Conservation (phyloP, 2,113 vertebrate genomes). For the Gavia stellata region DNA sequence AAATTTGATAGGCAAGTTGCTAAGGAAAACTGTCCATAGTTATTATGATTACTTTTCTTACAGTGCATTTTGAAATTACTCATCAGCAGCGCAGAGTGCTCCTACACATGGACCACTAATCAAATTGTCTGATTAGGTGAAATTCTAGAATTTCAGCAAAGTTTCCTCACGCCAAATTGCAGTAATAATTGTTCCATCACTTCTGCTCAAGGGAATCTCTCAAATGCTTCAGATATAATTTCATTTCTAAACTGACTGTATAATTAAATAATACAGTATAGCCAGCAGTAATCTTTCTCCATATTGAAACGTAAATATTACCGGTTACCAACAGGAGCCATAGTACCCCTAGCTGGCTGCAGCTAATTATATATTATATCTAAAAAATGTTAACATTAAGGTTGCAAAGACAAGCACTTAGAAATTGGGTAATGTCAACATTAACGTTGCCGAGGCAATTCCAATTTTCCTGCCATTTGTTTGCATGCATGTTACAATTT, state of each 20-base stretch:
- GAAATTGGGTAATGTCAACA: background rate
- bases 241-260: conserved; percentile 35
- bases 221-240: conserved; percentile 37
- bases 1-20: background rate
- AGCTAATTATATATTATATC: background rate
- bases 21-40: background rate
- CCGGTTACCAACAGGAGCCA: background rate
- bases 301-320: conserved; percentile 46
- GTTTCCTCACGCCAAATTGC: conserved; percentile 17
- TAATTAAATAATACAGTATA: conserved; percentile 51
- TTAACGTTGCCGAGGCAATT: background rate
- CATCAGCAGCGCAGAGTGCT: background rate
- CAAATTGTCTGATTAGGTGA: conserved; percentile 39
- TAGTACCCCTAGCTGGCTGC: background rate
- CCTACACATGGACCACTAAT: background rate
- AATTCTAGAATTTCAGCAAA: conserved; percentile 44
- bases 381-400: background rate
- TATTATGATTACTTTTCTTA: conserved; percentile 11
- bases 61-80: background rate
- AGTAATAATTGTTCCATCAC: conserved; percentile 29
- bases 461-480: background rate
- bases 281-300: conserved; percentile 4
- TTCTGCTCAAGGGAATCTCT: conserved; percentile 34
- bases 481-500: background rate
- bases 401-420: background rate